Percentiles rank a stretch among this genome's conserved stretches.
Evolutionary conservation across 2,888 invertebrate genomes (phyloP).

Genomic region (Macrosiphum euphorbiae): DNA sequence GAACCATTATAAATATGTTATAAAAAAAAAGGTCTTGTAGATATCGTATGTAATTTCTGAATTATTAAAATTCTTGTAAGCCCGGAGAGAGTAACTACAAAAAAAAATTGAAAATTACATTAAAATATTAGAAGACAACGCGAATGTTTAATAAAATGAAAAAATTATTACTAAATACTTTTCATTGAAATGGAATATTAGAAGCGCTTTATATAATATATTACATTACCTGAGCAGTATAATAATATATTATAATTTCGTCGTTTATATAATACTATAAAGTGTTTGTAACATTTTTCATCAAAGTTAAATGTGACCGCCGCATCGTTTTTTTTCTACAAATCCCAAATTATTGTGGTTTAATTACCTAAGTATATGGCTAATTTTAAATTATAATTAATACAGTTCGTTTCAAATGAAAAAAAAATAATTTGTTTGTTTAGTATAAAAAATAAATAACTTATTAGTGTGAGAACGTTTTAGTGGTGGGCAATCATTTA

Average conservation of each 20-base stretch:
- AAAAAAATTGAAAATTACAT: background rate
- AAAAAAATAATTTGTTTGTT: background rate
- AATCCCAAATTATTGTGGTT: background rate
- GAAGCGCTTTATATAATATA: background rate
- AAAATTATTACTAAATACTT: background rate
- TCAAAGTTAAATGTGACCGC: background rate
- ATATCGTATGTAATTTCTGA: background rate
- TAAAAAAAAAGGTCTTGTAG: background rate
- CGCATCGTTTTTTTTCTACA: background rate
- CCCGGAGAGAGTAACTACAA: background rate
- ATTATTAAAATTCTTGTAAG: background rate
- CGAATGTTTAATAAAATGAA: background rate
- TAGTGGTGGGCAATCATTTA: background rate
- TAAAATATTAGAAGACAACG: background rate
- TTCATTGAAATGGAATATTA: background rate
- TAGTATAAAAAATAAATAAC: background rate
- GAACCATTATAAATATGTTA: background rate
- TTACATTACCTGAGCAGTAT: background rate
- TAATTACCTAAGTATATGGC: background rate
- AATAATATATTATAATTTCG: background rate
- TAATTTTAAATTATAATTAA: background rate
- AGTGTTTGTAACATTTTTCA: background rate
- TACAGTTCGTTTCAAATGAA: background rate
- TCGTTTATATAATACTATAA: background rate
- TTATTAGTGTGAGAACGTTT: background rate